Evolutionary conservation across 64 coral and sea anemone species (phyloP).

Genomic region (Anthopleura sola): DNA sequence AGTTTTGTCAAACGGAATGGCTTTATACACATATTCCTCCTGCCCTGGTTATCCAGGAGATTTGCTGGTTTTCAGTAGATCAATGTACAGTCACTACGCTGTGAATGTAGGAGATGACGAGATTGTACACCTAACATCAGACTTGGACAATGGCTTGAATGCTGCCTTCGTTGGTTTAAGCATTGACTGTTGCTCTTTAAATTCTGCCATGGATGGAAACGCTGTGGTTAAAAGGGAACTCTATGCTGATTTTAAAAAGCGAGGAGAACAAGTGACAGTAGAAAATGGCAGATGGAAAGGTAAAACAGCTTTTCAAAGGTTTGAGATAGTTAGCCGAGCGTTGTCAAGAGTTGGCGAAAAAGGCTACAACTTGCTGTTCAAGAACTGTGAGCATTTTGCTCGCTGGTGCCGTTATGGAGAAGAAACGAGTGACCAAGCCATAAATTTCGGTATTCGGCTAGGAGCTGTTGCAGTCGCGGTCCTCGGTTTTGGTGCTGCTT

Average conservation of each 20-base stretch:
- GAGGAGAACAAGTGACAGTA: neutral
- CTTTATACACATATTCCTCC: neutral
- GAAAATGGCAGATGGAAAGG: neutral
- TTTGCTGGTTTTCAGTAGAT: too few species aligned
- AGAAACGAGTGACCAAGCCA: neutral
- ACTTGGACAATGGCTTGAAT: neutral
- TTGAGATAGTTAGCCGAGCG: neutral
- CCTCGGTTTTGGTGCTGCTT: neutral
- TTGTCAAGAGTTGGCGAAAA: neutral
- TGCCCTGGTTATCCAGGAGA: neutral
- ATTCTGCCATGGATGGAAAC: neutral
- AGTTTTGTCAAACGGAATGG: neutral
- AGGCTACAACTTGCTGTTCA: neutral
- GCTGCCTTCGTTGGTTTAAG: neutral
- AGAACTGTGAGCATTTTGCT: constrained; percentile 5
- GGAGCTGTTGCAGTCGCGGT: neutral
- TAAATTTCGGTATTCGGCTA: neutral
- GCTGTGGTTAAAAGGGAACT: neutral
- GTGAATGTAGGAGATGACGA: neutral
- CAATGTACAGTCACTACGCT: too few species aligned
- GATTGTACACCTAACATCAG: neutral
- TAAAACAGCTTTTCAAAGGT: neutral
- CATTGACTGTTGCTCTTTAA: neutral
- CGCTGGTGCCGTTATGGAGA: constrained; percentile 12
- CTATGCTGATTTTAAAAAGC: neutral